Percentiles rank a stretch among this genome's conserved stretches.
These are phyloP conservation scores for Bombus superbus DNA, from an alignment of 1,140 invertebrate species.

Conservation along the genomic window DNA sequence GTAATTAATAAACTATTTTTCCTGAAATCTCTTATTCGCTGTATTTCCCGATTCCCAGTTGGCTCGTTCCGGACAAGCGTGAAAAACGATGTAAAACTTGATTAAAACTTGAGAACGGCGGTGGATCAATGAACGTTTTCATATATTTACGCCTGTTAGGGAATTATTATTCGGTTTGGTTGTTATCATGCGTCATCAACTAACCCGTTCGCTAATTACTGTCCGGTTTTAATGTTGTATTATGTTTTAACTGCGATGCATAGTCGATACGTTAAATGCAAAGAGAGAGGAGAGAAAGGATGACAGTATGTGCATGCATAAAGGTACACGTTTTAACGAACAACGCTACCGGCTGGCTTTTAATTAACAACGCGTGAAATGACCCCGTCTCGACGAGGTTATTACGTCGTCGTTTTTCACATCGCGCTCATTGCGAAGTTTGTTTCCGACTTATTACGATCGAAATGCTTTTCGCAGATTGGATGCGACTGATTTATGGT, in stretches of 20 bases:
- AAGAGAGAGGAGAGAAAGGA: not conserved
- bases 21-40: not conserved
- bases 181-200: not conserved
- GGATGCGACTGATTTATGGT: not conserved
- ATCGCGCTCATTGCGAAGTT: not conserved
- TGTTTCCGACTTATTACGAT: conserved; percentile 17
- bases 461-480: not conserved
- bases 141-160: not conserved
- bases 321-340: conserved; percentile 26
- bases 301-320: not conserved
- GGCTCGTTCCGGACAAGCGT: no score
- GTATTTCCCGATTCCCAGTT: not conserved
- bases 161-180: conserved; percentile 36
- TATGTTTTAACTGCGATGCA: conserved; percentile 23
- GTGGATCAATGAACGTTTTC: not conserved
- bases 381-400: conserved; percentile 26
- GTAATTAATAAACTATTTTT: not conserved
- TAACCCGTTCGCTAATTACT: not conserved
- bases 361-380: conserved; percentile 45
- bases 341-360: conserved; percentile 36
- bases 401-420: conserved; percentile 24
- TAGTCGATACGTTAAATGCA: not conserved
- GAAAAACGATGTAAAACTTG: not conserved
- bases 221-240: conserved; percentile 27
- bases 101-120: not conserved